phyloP scores from a whole-genome alignment of 2,797 vertebrate genomes.

The Monodelphis domestica region DNA sequence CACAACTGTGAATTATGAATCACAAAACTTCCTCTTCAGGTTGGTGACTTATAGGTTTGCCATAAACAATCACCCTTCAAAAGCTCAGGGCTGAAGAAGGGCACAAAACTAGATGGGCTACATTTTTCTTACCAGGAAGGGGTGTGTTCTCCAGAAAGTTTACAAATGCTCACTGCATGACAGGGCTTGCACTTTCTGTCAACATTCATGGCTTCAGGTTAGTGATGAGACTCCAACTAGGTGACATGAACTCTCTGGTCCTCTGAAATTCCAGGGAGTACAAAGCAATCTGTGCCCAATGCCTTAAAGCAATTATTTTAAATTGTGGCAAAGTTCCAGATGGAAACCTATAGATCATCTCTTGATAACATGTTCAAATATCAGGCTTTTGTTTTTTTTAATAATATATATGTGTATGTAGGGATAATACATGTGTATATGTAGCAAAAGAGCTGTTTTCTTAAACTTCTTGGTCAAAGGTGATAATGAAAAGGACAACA shows the following conservation, averaged over 20 bases:
- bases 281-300: neutral
- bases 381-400: slow-evolving; percentile 25
- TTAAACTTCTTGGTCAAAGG: neutral
- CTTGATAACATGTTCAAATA: neutral
- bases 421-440: neutral
- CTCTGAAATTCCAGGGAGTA: neutral
- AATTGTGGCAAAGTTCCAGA: neutral
- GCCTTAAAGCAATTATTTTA: neutral
- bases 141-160: neutral
- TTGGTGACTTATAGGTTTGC: neutral
- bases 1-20: neutral
- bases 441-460: neutral
- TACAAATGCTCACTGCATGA: neutral
- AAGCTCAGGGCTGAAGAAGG: neutral
- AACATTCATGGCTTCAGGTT: neutral
- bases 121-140: neutral
- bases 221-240: neutral
- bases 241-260: neutral
- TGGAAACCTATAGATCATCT: neutral
- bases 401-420: neutral
- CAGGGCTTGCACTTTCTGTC: neutral
- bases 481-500: neutral
- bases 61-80: neutral
- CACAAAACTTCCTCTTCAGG: neutral
- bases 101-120: neutral